Conservation (phyloP, 2,888 invertebrate species). For the Gastracanthus pulcherrimus region DNA sequence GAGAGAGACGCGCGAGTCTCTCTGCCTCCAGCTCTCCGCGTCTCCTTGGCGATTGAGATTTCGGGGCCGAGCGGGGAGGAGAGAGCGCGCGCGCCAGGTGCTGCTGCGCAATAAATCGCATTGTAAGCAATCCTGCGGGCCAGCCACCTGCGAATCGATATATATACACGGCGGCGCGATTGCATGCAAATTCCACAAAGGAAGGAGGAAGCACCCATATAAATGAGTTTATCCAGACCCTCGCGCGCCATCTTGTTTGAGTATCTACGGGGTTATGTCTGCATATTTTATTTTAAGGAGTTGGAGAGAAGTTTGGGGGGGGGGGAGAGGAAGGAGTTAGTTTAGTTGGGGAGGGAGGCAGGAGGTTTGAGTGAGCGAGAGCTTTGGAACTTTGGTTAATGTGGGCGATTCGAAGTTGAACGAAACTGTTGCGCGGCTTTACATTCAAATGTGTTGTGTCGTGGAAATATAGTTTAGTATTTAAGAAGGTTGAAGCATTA, state of each 20-base stretch:
- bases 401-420: no score
- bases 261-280: neutral
- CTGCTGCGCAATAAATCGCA: slow-evolving; percentile 74
- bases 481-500: no score
- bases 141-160: slow-evolving; percentile 75
- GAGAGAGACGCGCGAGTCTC: neutral
- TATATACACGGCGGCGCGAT: slow-evolving; percentile 65
- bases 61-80: slow-evolving; percentile 67
- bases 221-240: slow-evolving; percentile 36
- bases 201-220: slow-evolving; percentile 32
- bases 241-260: slow-evolving; percentile 14
- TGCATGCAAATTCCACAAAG: slow-evolving; percentile 69
- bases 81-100: slow-evolving; percentile 70
- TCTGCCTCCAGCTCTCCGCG: neutral
- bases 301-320: no score
- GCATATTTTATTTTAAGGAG: neutral
- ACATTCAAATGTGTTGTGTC: no score
- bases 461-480: no score
- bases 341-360: no score
- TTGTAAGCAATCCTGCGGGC: slow-evolving; percentile 72
- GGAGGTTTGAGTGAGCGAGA: no score
- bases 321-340: no score
- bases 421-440: no score
- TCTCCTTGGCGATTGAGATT: neutral
- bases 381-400: no score